Evolutionary conservation across 2,888 invertebrate genomes (phyloP).

Genomic region (Ichneumon xanthorius): DNA sequence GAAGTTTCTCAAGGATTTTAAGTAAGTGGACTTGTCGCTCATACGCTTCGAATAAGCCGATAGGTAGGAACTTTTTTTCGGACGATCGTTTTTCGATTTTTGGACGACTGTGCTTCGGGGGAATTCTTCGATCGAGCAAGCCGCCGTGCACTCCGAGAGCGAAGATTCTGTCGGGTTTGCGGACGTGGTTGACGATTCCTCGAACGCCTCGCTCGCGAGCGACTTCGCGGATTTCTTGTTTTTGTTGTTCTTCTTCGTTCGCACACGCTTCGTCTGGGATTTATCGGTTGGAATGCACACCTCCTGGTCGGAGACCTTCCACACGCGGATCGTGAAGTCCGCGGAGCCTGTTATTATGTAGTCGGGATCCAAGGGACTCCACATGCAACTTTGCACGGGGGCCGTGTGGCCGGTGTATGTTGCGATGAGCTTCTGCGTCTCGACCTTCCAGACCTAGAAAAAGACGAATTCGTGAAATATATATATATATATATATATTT

Average conservation of each 20-base stretch:
- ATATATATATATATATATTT: background rate
- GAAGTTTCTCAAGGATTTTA: slow-evolving; percentile 72
- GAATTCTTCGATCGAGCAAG: background rate
- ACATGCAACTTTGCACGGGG: slow-evolving; percentile 87
- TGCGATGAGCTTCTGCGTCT: slow-evolving; percentile 86
- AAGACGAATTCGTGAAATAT: slow-evolving; percentile 50
- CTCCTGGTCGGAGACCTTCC: slow-evolving; percentile 84
- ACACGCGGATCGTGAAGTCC: slow-evolving; percentile 89
- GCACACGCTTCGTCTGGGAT: slow-evolving; percentile 67
- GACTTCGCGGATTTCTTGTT: slow-evolving; percentile 41
- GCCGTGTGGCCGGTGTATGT: slow-evolving; percentile 87
- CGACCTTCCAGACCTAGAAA: slow-evolving; percentile 88
- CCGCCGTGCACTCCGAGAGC: slow-evolving; percentile 19
- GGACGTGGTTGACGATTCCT: slow-evolving; percentile 11
- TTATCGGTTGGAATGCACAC: slow-evolving; percentile 85
- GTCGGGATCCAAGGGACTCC: slow-evolving; percentile 88
- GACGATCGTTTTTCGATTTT: slow-evolving; percentile 54
- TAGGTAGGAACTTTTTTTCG: slow-evolving; percentile 71
- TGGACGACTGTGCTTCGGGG: background rate
- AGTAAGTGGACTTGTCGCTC: slow-evolving; percentile 68
- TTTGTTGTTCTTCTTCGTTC: slow-evolving; percentile 66
- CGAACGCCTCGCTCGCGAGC: slow-evolving; percentile 32
- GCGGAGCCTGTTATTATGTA: slow-evolving; percentile 89
- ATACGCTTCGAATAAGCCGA: slow-evolving; percentile 67
- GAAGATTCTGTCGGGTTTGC: slow-evolving; percentile 52